These are phyloP conservation scores for Pseudochirops cupreus DNA, from an alignment of 2,797 vertebrate genomes.

Conservation along the genomic window DNA sequence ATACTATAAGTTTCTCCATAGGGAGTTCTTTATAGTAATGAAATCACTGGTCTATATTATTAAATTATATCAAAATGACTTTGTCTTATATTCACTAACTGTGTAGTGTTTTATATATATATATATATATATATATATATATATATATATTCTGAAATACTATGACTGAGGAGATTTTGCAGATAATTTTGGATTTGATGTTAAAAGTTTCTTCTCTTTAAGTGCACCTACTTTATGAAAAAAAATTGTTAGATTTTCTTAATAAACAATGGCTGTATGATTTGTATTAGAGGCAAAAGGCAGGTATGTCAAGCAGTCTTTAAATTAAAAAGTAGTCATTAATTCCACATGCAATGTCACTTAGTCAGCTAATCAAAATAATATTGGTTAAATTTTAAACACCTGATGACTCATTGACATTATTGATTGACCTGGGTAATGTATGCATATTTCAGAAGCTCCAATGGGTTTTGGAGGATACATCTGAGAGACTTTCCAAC, in stretches of 20 bases:
- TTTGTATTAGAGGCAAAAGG: background rate
- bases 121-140: background rate
- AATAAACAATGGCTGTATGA: slow-evolving; percentile 8
- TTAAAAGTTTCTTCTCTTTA: background rate
- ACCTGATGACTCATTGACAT: background rate
- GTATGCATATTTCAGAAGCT: background rate
- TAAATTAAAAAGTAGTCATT: background rate
- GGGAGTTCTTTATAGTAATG: background rate
- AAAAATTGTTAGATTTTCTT: slow-evolving; percentile 3
- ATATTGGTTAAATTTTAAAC: background rate
- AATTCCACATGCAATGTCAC: background rate
- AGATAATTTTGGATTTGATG: background rate
- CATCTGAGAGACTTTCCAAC: background rate
- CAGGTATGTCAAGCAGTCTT: background rate
- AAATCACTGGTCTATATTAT: background rate
- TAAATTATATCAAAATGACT: background rate
- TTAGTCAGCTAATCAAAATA: background rate
- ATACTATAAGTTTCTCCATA: background rate
- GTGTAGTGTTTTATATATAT: background rate
- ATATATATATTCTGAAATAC: background rate
- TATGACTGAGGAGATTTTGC: slow-evolving; percentile 25
- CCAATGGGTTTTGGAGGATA: background rate
- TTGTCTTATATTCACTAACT: background rate
- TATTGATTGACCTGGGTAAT: background rate
- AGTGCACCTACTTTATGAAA: slow-evolving; percentile 21